These are phyloP conservation scores for Chaetorhynchus papuensis DNA, from an alignment of 2,113 vertebrate species.

Conservation along the genomic window DNA sequence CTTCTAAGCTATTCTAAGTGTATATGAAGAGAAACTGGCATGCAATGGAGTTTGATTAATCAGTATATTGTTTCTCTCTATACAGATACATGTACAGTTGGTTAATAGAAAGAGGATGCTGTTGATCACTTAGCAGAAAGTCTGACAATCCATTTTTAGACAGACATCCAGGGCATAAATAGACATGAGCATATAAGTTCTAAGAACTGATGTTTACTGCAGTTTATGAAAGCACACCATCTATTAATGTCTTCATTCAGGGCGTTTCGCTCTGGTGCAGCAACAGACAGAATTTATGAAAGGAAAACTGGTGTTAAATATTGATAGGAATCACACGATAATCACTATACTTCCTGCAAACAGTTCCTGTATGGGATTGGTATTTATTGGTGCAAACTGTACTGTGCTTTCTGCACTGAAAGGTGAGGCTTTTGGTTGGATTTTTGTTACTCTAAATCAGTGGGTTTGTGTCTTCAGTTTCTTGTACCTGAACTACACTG, in stretches of 20 bases:
- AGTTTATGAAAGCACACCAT: not conserved
- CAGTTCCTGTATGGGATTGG: not conserved
- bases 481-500: not conserved
- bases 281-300: not conserved
- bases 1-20: not conserved
- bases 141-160: not conserved
- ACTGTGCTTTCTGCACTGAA: not conserved
- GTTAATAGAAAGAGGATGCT: not conserved
- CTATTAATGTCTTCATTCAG: not conserved
- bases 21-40: not conserved
- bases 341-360: not conserved
- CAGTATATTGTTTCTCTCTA: not conserved
- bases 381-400: not conserved
- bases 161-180: not conserved
- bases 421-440: not conserved
- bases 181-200: not conserved
- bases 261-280: not conserved
- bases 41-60: not conserved
- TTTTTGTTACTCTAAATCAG: not conserved
- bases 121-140: not conserved
- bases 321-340: not conserved
- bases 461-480: not conserved
- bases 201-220: not conserved
- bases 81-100: not conserved
- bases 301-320: not conserved